Evolutionary conservation across 2,113 vertebrate species (phyloP).

Genomic region (Chloebia gouldiae): DNA sequence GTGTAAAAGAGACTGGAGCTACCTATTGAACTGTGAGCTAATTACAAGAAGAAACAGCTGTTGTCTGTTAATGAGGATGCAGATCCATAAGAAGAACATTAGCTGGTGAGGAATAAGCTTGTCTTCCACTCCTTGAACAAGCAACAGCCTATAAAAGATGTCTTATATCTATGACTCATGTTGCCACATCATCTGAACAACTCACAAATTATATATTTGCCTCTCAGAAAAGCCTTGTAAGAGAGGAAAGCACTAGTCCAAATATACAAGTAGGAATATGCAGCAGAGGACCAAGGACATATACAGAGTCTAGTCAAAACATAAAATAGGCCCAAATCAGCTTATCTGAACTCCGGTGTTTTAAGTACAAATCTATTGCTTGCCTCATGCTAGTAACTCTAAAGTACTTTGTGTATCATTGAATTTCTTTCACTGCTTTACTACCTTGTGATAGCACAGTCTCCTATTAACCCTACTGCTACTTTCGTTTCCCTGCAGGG

Average conservation of each 20-base stretch:
- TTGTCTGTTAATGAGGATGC: slow-evolving; percentile 76
- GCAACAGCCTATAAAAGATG: neutral
- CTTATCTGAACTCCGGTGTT: neutral
- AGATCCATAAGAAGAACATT: slow-evolving; percentile 30
- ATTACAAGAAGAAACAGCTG: slow-evolving; percentile 80
- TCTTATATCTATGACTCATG: neutral
- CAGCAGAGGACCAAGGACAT: neutral
- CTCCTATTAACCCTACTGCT: neutral
- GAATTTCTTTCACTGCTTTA: neutral
- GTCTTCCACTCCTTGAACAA: neutral
- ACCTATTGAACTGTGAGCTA: slow-evolving; percentile 80
- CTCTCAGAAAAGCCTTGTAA: neutral
- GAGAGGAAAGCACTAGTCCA: neutral
- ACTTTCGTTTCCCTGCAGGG: neutral
- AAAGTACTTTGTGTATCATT: neutral
- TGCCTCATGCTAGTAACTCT: neutral
- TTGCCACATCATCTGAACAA: neutral
- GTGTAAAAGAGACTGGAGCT: slow-evolving; percentile 72
- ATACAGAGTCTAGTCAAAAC: neutral
- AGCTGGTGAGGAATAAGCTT: slow-evolving; percentile 7
- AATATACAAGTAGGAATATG: neutral
- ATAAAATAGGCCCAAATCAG: neutral
- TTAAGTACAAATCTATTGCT: neutral
- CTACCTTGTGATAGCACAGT: neutral
- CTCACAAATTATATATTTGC: neutral